phyloP scores from a whole-genome alignment of 37 sponge, comb jelly and placozoan genomes.

The Eunapius fragilis region DNA sequence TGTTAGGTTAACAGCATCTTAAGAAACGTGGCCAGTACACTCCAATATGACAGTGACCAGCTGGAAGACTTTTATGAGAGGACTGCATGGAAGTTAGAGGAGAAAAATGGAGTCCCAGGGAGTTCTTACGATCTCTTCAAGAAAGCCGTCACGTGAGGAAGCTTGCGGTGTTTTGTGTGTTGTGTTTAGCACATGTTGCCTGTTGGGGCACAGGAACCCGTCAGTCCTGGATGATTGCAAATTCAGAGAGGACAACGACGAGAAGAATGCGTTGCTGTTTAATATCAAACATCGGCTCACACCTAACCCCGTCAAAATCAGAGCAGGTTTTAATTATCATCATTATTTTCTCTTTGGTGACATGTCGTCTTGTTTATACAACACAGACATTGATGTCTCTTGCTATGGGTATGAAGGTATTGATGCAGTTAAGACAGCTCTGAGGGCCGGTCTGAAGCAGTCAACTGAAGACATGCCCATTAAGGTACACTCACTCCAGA shows the following conservation, averaged over 20 bases:
- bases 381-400: constrained; percentile 84
- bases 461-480: constrained; percentile 89
- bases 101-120: constrained; percentile 70
- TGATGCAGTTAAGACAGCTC: constrained; percentile 93
- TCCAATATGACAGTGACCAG: constrained; percentile 86
- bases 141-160: constrained; percentile 78
- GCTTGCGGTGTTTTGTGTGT: not conserved
- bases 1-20: constrained; percentile 91
- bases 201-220: constrained; percentile 37
- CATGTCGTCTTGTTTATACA: not conserved
- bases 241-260: constrained; percentile 51
- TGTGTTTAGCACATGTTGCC: not conserved
- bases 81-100: constrained; percentile 95
- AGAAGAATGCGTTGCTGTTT: constrained; percentile 68
- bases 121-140: constrained; percentile 94
- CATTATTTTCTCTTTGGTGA: not conserved
- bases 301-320: constrained; percentile 95
- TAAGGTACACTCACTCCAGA: constrained; percentile 5
- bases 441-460: constrained; percentile 78
- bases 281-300: constrained; percentile 92
- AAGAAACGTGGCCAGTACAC: constrained; percentile 83
- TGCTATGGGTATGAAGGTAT: constrained; percentile 98
- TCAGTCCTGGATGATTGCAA: constrained; percentile 53
- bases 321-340: constrained; percentile 71
- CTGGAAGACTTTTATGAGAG: constrained; percentile 91